Conservation (phyloP, 2,113 vertebrate species). For the Apodemus speciosus region DNA sequence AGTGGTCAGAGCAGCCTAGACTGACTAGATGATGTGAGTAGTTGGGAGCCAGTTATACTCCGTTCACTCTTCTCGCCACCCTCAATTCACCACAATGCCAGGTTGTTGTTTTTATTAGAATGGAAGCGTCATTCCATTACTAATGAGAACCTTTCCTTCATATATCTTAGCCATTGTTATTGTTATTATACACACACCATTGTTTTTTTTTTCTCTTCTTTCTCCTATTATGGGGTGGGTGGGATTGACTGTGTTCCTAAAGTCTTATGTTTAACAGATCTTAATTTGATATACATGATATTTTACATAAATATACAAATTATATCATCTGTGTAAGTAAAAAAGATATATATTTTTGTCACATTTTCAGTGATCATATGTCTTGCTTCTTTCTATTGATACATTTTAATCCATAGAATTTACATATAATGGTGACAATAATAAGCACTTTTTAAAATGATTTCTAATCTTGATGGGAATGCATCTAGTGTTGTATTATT, state of each 20-base stretch:
- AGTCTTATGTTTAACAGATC: conserved; percentile 24
- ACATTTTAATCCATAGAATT: conserved; percentile 27
- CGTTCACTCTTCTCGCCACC: not conserved
- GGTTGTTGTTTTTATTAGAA: not conserved
- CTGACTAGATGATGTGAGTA: not conserved
- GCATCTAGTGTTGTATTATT: conserved; percentile 11
- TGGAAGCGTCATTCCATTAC: not conserved
- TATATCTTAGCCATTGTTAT: not conserved
- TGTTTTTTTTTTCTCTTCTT: not conserved
- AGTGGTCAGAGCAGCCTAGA: not conserved
- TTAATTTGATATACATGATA: conserved; percentile 35
- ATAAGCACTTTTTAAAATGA: not conserved
- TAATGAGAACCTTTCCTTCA: not conserved
- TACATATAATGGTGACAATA: not conserved
- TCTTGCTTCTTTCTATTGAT: not conserved
- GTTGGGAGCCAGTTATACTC: not conserved
- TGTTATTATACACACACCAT: not conserved
- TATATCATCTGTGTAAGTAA: not conserved
- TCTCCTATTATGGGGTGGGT: not conserved
- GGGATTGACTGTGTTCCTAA: conserved; percentile 3
- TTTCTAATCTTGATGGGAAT: conserved; percentile 47
- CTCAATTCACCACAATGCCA: not conserved
- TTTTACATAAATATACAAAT: conserved; percentile 43
- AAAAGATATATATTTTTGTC: not conserved
- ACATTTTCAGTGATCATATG: not conserved